Conservation (phyloP, 2,113 vertebrate species). For the Oxygymnocypris stewartii region DNA sequence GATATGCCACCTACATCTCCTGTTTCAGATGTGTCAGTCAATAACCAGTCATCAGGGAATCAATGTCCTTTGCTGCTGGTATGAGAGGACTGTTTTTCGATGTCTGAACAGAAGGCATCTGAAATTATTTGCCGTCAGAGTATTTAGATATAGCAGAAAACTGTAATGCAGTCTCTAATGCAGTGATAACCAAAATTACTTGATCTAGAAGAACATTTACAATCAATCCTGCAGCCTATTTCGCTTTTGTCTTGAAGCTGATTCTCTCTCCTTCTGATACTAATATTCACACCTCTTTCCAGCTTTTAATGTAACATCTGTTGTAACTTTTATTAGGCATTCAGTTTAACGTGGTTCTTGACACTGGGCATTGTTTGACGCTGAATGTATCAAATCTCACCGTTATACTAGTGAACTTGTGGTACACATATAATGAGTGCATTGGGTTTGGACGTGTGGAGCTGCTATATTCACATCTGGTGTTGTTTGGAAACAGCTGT, state of each 20-base stretch:
- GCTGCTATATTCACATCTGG: slow-evolving; percentile 9
- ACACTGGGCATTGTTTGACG: neutral
- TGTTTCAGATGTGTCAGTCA: slow-evolving; percentile 10
- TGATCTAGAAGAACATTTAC: slow-evolving; percentile 5
- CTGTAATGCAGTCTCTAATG: slow-evolving; percentile 4
- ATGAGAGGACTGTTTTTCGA: slow-evolving; percentile 32
- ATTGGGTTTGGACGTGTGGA: neutral
- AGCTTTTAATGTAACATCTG: neutral
- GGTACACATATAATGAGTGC: neutral
- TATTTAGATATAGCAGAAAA: neutral
- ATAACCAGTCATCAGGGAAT: slow-evolving; percentile 24
- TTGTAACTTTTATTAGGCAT: neutral
- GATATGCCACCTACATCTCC: slow-evolving; percentile 1
- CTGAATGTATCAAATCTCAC: neutral
- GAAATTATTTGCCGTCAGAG: neutral
- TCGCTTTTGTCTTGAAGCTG: neutral
- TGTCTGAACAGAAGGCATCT: neutral
- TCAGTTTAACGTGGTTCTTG: neutral
- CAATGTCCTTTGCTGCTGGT: slow-evolving; percentile 41
- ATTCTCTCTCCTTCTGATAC: neutral
- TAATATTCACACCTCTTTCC: neutral
- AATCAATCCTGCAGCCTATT: slow-evolving; percentile 12
- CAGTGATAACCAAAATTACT: slow-evolving; percentile 11
- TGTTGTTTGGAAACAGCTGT: neutral
- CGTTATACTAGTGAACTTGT: neutral